A percentile compares a stretch with the other conserved stretches of the same genome.
phyloP scores from a whole-genome alignment of 1,140 invertebrate genomes.

The Drosophila sulfurigaster region DNA sequence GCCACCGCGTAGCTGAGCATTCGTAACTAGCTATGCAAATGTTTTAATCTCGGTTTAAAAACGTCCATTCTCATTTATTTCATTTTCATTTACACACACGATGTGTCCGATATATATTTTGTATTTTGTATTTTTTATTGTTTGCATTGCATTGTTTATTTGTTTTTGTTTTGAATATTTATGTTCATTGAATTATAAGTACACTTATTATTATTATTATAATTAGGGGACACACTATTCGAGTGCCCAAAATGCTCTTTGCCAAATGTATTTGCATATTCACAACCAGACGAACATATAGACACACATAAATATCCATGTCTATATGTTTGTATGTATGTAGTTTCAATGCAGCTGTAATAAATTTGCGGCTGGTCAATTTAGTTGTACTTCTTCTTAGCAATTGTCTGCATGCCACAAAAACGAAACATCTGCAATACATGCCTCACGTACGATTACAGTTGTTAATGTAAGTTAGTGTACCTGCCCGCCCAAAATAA shows the following conservation, averaged over 20 bases:
- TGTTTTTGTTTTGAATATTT: conserved; percentile 17
- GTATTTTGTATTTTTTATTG: conserved; percentile 7
- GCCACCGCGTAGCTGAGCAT: background rate
- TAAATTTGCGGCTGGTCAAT: conserved; percentile 60
- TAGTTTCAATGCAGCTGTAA: conserved; percentile 53
- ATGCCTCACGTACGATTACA: conserved; percentile 19
- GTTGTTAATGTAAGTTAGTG: conserved; percentile 20
- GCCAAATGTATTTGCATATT: conserved; percentile 1
- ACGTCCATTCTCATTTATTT: background rate
- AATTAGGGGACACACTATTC: background rate
- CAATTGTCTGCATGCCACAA: conserved; percentile 46
- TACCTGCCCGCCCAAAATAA: conserved; percentile 11
- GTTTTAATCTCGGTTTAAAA: conserved; percentile 7
- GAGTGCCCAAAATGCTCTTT: background rate
- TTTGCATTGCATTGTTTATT: conserved; percentile 16
- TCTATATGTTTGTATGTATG: background rate
- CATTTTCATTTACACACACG: background rate
- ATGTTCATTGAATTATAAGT: conserved; percentile 18
- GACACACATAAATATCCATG: background rate
- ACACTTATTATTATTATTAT: conserved; percentile 22
- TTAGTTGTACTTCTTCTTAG: conserved; percentile 52
- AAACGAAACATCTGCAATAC: conserved; percentile 42
- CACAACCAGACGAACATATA: conserved; percentile 2
- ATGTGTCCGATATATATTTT: background rate
- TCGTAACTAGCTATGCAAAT: conserved; percentile 3